Evolutionary conservation across 2,888 invertebrate species (phyloP), one percentile per base, ranked within the genome.

Genomic region (Sphinx pinastri): DNA sequence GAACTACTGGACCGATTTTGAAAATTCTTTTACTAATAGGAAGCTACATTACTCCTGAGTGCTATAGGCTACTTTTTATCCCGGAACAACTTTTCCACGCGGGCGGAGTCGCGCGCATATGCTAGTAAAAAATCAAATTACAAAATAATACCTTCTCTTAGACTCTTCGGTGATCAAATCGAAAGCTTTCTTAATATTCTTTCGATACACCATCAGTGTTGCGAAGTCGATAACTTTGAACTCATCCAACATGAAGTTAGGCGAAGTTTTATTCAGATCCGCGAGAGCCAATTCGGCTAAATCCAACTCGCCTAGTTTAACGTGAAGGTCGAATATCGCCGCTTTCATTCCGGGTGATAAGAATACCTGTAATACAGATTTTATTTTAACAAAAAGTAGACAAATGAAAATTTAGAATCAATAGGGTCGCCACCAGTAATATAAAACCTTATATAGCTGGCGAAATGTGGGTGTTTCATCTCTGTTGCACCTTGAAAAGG

Each of bases 291-390:
- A 67, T 70, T 95, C 89, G 0, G 96, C 96, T 19, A 92, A 84
- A 0, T 94, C 89, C 0, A 95, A 71, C 74, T 95, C 93, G 45
- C 94, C 94, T 0, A 93, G 85, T 79, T 95, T 95, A 5, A 95
- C 93, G 83, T 95, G 95, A 5, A 95, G 83, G 74, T 96, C 95
- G 74, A 97, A 94, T 67, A 96, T 93, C 1, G 94, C 88, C 0
- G 96, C 95, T 78, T 95, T 94, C 95, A 97, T 96, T 3, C 96
- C 96, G 0, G 96, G 93, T 74, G 96, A 95, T 47, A 95, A 84
- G 55, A 93, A 88, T 2, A 96, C 86, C 94, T 94, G 78, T 0
- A 74, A 74, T 68, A 31, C 12, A 31, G 59, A 55, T 51, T n/a
- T 38, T 31, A 67, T 8, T 16, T 54, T 14, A 52, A 52, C 5